A percentile compares a stretch with the other conserved stretches of the same genome.
Conservation (phyloP, 2,113 vertebrate species). For the Calypte anna region DNA sequence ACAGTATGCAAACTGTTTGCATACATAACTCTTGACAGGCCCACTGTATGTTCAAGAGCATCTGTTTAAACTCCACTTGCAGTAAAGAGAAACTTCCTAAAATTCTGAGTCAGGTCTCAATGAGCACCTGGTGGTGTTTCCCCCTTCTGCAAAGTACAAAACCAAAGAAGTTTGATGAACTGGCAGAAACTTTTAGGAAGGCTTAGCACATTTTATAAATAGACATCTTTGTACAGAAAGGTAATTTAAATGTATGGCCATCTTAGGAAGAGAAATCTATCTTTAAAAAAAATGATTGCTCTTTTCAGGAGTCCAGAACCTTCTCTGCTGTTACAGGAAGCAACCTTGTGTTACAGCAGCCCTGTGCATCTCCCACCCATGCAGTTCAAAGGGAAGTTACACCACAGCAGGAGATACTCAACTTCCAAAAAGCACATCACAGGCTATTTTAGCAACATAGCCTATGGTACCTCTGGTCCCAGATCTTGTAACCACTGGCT, state of each 20-base stretch:
- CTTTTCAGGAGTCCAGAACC: not conserved
- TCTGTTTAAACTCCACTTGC: not conserved
- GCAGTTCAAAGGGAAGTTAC: not conserved
- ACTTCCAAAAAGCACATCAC: not conserved
- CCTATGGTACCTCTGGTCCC: not conserved
- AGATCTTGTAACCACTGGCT: not conserved
- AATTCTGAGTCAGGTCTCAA: not conserved
- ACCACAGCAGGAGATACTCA: not conserved
- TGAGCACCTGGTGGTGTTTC: no score
- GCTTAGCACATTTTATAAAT: not conserved
- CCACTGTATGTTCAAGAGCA: not conserved
- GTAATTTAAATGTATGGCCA: not conserved
- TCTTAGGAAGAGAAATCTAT: not conserved
- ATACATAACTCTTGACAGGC: not conserved
- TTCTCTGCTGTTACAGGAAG: not conserved
- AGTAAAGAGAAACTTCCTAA: not conserved
- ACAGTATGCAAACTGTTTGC: not conserved
- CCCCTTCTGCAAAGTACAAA: not conserved
- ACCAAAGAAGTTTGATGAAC: not conserved
- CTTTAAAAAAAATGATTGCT: not conserved
- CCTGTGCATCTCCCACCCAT: not conserved
- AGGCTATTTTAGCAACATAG: not conserved
- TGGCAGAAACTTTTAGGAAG: not conserved
- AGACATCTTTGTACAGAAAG: not conserved
- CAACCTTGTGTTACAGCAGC: not conserved